Base-by-base conservation (phyloP, 2,888 invertebrate genomes). In the Caenorhabditis sp. region DNA sequence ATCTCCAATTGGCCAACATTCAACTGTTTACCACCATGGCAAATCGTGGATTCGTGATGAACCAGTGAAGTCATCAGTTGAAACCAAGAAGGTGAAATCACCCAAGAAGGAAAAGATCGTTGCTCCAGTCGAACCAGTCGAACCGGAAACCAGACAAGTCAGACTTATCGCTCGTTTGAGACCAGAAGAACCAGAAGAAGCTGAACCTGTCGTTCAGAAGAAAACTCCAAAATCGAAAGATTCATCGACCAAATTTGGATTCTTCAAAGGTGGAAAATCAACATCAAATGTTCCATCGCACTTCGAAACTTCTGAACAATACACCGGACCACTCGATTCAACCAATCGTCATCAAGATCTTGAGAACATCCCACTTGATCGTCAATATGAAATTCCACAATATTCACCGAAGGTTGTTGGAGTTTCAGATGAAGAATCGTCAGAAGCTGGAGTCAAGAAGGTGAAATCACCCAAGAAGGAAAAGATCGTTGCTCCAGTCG, bases 11-110 rank as follows among this genome's bases (percentile, higher is more conserved):
- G n/a, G n/a, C n/a, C n/a, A n/a, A n/a, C n/a, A n/a, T n/a, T n/a
- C n/a, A n/a, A n/a, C n/a, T n/a, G n/a, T n/a, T n/a, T n/a, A 75
- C 19, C 67, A 73, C 37, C 62, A 37, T 37, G 70, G 64, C n/a
- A 58, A 63, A 21, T 74, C 69, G 10, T 58, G 58, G 51, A 58
- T 54, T 12, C 69, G 69, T 49, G 64, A 65, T 19, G 75, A 72
- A 24, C 74, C 74, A 27, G 53, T 74, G 1, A 66, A 73, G 1
- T 67, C 67, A 1, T 50, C 64, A n/a, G 61, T 62, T 37, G 27
- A 64, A 37, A 17, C 23, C 17, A 64, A 68, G 67, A 68, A 62
- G 62, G 49, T 54, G n/a, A 59, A 63, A 49, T 63, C 69, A 12
- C 60, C 64, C 5, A 62, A 61, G 37, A 65, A 61, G 57, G 55